phyloP scores from a whole-genome alignment of 2,797 vertebrate species.

The Orestias chungarensis region DNA sequence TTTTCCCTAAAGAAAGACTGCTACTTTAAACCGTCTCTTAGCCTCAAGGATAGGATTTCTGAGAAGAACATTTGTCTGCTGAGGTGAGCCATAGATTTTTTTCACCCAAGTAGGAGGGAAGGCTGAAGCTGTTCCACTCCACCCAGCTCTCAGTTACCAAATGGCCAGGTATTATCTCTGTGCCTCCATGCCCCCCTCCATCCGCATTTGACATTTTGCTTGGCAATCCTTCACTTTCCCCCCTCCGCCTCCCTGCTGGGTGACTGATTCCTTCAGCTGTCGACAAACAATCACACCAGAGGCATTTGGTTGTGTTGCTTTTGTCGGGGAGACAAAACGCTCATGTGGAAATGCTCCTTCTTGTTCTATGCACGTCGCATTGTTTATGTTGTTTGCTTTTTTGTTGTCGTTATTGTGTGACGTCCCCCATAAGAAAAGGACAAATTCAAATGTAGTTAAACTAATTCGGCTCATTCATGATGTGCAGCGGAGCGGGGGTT shows the following conservation, averaged over 20 bases:
- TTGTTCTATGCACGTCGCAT: slow-evolving; percentile 45
- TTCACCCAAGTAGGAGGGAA: slow-evolving; percentile 29
- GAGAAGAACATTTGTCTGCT: slow-evolving; percentile 70
- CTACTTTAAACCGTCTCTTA: slow-evolving; percentile 68
- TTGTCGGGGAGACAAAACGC: slow-evolving; percentile 72
- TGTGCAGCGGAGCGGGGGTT: background rate
- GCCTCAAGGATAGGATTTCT: slow-evolving; percentile 75
- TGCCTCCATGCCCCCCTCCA: slow-evolving; percentile 48
- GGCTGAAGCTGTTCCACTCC: slow-evolving; percentile 66
- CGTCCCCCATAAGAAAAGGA: slow-evolving; percentile 57
- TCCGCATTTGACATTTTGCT: slow-evolving; percentile 51
- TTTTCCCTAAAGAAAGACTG: slow-evolving; percentile 52
- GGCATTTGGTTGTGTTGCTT: slow-evolving; percentile 78
- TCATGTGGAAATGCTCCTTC: slow-evolving; percentile 56
- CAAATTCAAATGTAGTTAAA: slow-evolving; percentile 35
- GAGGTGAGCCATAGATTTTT: slow-evolving; percentile 69
- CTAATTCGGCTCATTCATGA: slow-evolving; percentile 42
- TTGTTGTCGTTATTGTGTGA: slow-evolving; percentile 23
- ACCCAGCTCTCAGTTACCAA: slow-evolving; percentile 73
- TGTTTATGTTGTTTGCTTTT: slow-evolving; percentile 39
- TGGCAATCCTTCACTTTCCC: slow-evolving; percentile 63
- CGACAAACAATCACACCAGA: slow-evolving; percentile 72
- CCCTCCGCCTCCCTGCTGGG: slow-evolving; percentile 67
- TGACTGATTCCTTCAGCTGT: slow-evolving; percentile 82
- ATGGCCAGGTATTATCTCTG: slow-evolving; percentile 80